Evolutionary conservation across 1,140 invertebrate genomes (phyloP).

Genomic region (Harlomillsia oculata): DNA sequence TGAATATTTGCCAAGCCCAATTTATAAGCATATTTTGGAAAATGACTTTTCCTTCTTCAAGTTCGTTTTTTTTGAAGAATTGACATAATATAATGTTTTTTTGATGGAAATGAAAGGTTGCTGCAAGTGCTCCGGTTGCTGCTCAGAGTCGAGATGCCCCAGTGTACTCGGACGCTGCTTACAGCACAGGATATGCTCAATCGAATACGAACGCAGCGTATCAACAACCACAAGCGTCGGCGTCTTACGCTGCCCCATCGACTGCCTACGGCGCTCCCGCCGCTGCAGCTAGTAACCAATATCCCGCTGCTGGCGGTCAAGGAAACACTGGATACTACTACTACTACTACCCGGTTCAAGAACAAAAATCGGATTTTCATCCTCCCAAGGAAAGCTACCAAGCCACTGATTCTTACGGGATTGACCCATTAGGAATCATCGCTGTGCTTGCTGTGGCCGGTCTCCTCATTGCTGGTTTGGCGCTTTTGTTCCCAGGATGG

Average conservation of each 20-base stretch:
- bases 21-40: too few relatives aligned
- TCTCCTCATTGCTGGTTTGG: constrained; percentile 35
- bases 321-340: constrained; percentile 33
- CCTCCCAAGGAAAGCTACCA: constrained; percentile 29
- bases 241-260: constrained; percentile 14
- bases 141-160: constrained; percentile 35
- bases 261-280: constrained; percentile 19
- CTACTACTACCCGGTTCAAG: constrained; percentile 36
- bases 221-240: constrained; percentile 1
- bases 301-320: constrained; percentile 7
- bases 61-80: not conserved
- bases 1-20: too few relatives aligned
- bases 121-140: constrained; percentile 23
- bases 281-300: constrained; percentile 6
- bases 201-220: constrained; percentile 12
- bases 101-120: not conserved
- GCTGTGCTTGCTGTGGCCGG: constrained; percentile 35
- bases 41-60: too few relatives aligned
- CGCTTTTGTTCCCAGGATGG: constrained; percentile 36
- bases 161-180: constrained; percentile 28
- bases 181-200: constrained; percentile 15
- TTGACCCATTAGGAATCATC: constrained; percentile 36
- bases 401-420: constrained; percentile 35
- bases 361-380: constrained; percentile 30
- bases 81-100: not conserved